Percentiles rank a stretch among this genome's conserved stretches.
phyloP scores from a whole-genome alignment of 2,888 invertebrate species.

The Alviniconcha strummeri region DNA sequence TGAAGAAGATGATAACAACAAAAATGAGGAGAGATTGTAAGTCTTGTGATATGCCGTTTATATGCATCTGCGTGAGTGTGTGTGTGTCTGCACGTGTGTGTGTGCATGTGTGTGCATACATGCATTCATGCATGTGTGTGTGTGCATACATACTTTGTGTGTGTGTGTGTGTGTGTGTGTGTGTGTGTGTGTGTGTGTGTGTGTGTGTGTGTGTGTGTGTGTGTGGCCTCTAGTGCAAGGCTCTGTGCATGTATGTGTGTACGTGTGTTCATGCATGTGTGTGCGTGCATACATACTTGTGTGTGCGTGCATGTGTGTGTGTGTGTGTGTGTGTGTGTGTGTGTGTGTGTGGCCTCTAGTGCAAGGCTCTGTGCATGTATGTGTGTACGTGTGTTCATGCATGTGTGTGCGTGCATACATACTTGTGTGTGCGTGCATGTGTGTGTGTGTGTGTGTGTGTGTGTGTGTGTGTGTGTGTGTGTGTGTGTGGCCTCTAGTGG shows the following conservation, averaged over 20 bases:
- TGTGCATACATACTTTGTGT: neutral
- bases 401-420: neutral
- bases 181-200: too few species aligned
- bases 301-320: neutral
- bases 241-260: neutral
- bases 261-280: neutral
- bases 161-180: too few species aligned
- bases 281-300: neutral
- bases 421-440: neutral
- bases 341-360: neutral
- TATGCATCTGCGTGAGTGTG: neutral
- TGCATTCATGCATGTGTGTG: neutral
- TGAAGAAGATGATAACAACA: neutral
- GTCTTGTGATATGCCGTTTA: neutral
- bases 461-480: too few species aligned
- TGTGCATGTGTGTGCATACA: neutral
- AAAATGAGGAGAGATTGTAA: conserved; percentile 11
- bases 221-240: too few species aligned
- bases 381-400: neutral
- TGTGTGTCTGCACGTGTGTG: neutral
- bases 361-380: too few species aligned
- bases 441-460: neutral
- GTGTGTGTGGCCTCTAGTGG: too few species aligned
- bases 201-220: too few species aligned
- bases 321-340: too few species aligned